Evolutionary conservation across 2,888 invertebrate genomes (phyloP).

Genomic region (Melinaea menophilus): DNA sequence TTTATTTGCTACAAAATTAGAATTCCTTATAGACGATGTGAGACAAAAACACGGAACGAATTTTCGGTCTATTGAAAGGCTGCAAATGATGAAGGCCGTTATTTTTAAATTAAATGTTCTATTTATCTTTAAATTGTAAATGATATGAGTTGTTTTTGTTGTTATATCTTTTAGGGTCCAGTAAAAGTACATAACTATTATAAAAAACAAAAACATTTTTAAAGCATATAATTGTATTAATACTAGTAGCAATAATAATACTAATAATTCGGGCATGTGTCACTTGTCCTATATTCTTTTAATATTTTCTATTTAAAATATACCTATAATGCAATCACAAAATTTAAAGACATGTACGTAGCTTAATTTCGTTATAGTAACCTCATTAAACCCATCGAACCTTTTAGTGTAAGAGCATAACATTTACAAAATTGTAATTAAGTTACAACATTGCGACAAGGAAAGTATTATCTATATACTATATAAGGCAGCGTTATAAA

Average conservation of each 20-base stretch:
- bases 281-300: no score
- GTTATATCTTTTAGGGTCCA: constrained; percentile 16
- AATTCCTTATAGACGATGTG: constrained; percentile 55
- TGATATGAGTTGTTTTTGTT: constrained; percentile 34
- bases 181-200: neutral
- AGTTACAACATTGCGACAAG: neutral
- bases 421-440: constrained; percentile 4
- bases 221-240: no score
- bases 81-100: constrained; percentile 62
- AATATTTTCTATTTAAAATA: neutral
- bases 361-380: neutral
- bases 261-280: no score
- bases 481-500: neutral
- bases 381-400: neutral
- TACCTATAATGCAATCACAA: neutral
- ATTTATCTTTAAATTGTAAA: constrained; percentile 40
- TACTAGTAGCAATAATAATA: no score
- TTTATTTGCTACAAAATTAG: constrained; percentile 63
- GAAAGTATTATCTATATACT: neutral
- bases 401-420: constrained; percentile 1
- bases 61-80: constrained; percentile 52
- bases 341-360: neutral
- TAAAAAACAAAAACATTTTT: no score
- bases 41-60: constrained; percentile 67
- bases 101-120: constrained; percentile 59